Percentiles rank a stretch among this genome's conserved stretches.
phyloP scores from a whole-genome alignment of 2,797 vertebrate genomes.

The Sciaenops ocellatus region DNA sequence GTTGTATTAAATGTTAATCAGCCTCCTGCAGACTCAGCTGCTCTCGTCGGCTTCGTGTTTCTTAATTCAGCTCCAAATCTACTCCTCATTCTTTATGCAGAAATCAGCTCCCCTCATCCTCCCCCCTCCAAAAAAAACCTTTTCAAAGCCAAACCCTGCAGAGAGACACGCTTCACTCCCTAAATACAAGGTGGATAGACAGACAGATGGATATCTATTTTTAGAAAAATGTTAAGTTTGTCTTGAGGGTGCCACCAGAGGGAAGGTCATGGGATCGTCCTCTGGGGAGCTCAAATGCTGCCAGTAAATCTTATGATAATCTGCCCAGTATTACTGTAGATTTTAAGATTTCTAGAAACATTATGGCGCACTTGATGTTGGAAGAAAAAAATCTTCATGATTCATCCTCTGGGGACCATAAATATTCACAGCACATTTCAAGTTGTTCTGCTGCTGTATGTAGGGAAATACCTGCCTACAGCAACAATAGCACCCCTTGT shows the following conservation, averaged over 20 bases:
- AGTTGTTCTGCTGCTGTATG: not conserved
- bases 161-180: slow-evolving; percentile 9
- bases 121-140: not conserved
- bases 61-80: slow-evolving; percentile 64
- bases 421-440: not conserved
- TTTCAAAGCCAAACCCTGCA: slow-evolving; percentile 26
- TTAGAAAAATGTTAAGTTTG: slow-evolving; percentile 22
- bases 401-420: not conserved
- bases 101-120: slow-evolving; percentile 40
- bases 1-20: slow-evolving; percentile 79
- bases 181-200: not conserved
- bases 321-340: not conserved
- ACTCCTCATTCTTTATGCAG: slow-evolving; percentile 63
- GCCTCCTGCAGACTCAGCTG: slow-evolving; percentile 69
- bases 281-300: slow-evolving; percentile 12
- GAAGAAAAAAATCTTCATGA: not conserved
- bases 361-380: not conserved
- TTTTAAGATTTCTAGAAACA: not conserved
- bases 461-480: not conserved
- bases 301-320: not conserved
- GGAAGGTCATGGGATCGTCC: slow-evolving; percentile 24
- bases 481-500: not conserved
- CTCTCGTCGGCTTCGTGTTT: slow-evolving; percentile 48
- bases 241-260: slow-evolving; percentile 3
- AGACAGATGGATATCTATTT: not conserved